Base-by-base conservation (phyloP, 2,113 vertebrate genomes). In the Sprattus sprattus region DNA sequence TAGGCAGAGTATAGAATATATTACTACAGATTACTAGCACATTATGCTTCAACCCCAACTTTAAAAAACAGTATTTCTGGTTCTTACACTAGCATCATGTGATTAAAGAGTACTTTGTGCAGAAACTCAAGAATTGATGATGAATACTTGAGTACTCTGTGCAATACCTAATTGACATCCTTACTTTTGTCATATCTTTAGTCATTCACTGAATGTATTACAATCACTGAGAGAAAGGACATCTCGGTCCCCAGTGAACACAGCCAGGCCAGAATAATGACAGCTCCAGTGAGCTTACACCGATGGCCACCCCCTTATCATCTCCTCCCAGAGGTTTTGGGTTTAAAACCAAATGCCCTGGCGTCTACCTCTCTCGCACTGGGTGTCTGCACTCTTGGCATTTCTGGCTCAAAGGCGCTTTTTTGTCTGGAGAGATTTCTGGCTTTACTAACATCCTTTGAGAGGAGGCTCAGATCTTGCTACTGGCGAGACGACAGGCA, bases 251-350 rank as follows among this genome's bases (percentile, higher is more conserved):
- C 71, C 71, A 78, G 28, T 78, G 71, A 39, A 78, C 71, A 39
- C 39, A 39, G 39, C 39, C 39, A 39, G 39, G 39, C 22, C 32
- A 18, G 71, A 4, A 39, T 78, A 78, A 78, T 78, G 71, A 78
- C 9, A 39, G 71, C 71, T 78, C 71, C 71, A 78, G 32, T 78
- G 71, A 78, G 71, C 71, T 32, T 78, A 78, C 71, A 78, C 71
- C 25, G 6, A 32, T 39, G 28, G 28, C 28, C 39, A 11, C 11
- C 25, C 25, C 28, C 71, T 78, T 78, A 78, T 78, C 71, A 15
- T 78, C 28, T 39, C 25, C 28, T 39, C 71, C 28, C 71, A 78
- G 71, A 15, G 25, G 71, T 3, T 9, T 32, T 13, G 3, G 71
- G 71, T 44, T 78, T 78, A 78, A 6, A 28, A 78, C 71, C 71